Evolutionary conservation across 2,113 vertebrate species (phyloP).

Genomic region (Burhinus oedicnemus): DNA sequence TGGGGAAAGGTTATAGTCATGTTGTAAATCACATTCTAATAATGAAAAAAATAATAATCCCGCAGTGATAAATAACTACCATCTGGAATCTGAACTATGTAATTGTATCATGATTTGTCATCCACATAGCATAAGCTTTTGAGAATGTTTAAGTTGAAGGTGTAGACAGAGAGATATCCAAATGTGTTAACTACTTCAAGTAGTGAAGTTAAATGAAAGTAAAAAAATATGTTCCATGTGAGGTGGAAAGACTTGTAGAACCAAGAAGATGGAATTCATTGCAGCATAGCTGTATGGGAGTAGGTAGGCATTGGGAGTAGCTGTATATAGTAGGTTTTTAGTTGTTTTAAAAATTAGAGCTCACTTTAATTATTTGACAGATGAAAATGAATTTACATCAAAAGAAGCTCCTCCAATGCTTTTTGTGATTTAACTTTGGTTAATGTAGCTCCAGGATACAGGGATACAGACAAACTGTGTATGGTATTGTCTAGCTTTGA

Average conservation of each 20-base stretch:
- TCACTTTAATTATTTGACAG: not conserved
- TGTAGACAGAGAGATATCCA: not conserved
- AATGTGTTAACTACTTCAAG: constrained; percentile 1
- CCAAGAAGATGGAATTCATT: not conserved
- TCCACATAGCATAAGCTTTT: not conserved
- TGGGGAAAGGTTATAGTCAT: constrained; percentile 24
- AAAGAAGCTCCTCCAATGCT: not conserved
- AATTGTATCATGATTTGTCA: constrained; percentile 33
- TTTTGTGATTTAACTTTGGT: not conserved
- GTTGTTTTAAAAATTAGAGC: not conserved
- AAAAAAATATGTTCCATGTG: not conserved
- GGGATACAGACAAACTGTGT: not conserved
- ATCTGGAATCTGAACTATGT: constrained; percentile 36
- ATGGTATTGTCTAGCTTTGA: not conserved
- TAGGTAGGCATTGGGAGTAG: not conserved
- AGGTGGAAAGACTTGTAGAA: not conserved
- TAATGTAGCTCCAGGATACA: not conserved
- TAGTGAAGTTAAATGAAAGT: not conserved
- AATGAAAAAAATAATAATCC: not conserved
- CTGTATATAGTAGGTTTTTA: not conserved
- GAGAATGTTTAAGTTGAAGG: not conserved
- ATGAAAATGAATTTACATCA: not conserved
- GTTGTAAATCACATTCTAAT: constrained; percentile 28
- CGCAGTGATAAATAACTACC: constrained; percentile 34
- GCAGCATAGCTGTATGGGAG: not conserved